Evolutionary conservation across 1,140 invertebrate species (phyloP).

Genomic region (Nixonia krombeini): DNA sequence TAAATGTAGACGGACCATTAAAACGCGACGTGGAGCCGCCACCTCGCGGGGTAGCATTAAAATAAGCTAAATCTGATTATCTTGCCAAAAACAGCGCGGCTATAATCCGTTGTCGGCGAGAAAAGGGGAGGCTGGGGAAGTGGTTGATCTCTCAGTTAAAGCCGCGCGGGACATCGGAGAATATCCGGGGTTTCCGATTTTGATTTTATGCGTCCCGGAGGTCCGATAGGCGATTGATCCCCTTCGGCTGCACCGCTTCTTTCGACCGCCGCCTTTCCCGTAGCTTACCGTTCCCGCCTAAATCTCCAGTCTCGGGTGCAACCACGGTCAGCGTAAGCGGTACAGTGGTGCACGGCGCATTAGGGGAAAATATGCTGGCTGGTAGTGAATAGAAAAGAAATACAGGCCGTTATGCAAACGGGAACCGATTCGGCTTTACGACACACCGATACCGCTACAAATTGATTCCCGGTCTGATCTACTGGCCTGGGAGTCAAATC

Average conservation of each 20-base stretch:
- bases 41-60: slow-evolving; percentile 35
- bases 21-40: slow-evolving; percentile 42
- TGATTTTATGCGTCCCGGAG: slow-evolving; percentile 34
- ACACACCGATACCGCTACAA: too few species aligned
- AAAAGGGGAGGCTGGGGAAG: too few species aligned
- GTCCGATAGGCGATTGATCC: slow-evolving; percentile 28
- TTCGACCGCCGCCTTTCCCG: slow-evolving; percentile 26
- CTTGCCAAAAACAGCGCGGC: slow-evolving; percentile 32
- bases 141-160: not conserved
- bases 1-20: slow-evolving; percentile 49
- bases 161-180: not conserved
- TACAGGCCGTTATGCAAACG: too few species aligned
- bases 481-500: too few species aligned
- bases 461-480: too few species aligned
- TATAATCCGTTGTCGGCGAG: slow-evolving; percentile 29
- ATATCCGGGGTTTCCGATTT: slow-evolving; percentile 22
- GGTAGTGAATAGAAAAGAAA: too few species aligned
- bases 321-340: too few species aligned
- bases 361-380: too few species aligned
- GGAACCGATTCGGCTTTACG: too few species aligned
- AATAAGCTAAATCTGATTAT: slow-evolving; percentile 45
- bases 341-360: too few species aligned
- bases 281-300: slow-evolving; percentile 19
- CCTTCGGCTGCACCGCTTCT: slow-evolving; percentile 26
- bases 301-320: slow-evolving; percentile 35